Evolutionary conservation across 2,113 vertebrate species (phyloP).

Genomic region (Takifugu flavidus): DNA sequence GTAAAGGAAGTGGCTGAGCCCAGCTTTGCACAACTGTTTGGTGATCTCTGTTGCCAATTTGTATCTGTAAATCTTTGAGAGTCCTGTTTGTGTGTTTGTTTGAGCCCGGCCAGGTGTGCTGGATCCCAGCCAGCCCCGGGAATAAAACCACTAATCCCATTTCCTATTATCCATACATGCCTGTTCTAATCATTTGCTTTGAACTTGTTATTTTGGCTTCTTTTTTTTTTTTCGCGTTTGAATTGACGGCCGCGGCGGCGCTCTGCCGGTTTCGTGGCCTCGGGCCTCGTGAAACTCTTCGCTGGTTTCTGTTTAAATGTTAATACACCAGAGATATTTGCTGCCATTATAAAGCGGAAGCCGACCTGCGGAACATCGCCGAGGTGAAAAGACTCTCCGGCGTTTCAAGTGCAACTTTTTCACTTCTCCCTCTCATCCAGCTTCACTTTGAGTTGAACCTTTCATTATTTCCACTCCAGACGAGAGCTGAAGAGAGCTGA

Average conservation of each 20-base stretch:
- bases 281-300: constrained; percentile 27
- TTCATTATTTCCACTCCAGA: no score
- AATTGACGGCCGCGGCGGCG: constrained; percentile 15
- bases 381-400: no score
- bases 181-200: constrained; percentile 54
- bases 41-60: constrained; percentile 64
- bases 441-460: no score
- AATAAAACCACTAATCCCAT: constrained; percentile 64
- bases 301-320: background rate
- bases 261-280: constrained; percentile 40
- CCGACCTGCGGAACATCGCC: no score
- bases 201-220: constrained; percentile 28
- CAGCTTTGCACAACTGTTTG: constrained; percentile 61
- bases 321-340: background rate
- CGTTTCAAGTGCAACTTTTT: no score
- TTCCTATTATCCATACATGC: constrained; percentile 62
- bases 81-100: constrained; percentile 71
- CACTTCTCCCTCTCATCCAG: no score
- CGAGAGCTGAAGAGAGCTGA: no score
- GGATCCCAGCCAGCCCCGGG: constrained; percentile 48
- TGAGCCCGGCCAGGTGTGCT: constrained; percentile 68
- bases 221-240: constrained; percentile 25
- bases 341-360: no score
- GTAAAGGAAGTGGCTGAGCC: constrained; percentile 63
- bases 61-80: constrained; percentile 64